A percentile compares a stretch with the other conserved stretches of the same genome.
phyloP scores from a whole-genome alignment of 2,888 invertebrate genomes.

The Rotaria socialis region DNA sequence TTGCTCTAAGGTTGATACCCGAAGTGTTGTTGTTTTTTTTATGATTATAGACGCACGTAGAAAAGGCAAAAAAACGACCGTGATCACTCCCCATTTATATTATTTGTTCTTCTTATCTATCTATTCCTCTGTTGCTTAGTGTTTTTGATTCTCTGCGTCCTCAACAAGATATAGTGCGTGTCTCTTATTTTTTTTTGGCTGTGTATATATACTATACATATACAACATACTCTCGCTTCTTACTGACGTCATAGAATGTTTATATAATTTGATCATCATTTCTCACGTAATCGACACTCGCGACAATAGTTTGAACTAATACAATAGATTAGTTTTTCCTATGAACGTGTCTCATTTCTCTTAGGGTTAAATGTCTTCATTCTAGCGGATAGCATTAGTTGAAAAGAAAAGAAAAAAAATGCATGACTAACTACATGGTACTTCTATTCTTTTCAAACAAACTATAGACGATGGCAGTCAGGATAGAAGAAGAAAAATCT shows the following conservation, averaged over 20 bases:
- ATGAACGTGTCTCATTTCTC: background rate
- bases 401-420: background rate
- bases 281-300: background rate
- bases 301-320: background rate
- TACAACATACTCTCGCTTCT: background rate
- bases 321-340: background rate
- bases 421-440: no score
- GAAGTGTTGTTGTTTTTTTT: background rate
- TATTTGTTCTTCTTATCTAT: background rate
- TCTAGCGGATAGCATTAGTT: background rate
- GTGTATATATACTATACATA: background rate
- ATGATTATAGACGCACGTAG: background rate
- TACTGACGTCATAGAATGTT: background rate
- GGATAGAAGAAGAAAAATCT: no score
- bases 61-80: background rate
- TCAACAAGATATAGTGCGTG: background rate
- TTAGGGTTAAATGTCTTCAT: background rate
- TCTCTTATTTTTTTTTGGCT: background rate
- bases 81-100: background rate
- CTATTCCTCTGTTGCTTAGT: background rate
- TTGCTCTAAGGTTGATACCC: background rate
- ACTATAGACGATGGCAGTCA: no score
- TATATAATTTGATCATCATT: conserved; percentile 1
- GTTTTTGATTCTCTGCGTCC: background rate
- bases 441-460: no score